A percentile compares a stretch with the other conserved stretches of the same genome.
These are phyloP conservation scores for Magallana angulata DNA, from an alignment of 1,140 invertebrate genomes.

Conservation along the genomic window DNA sequence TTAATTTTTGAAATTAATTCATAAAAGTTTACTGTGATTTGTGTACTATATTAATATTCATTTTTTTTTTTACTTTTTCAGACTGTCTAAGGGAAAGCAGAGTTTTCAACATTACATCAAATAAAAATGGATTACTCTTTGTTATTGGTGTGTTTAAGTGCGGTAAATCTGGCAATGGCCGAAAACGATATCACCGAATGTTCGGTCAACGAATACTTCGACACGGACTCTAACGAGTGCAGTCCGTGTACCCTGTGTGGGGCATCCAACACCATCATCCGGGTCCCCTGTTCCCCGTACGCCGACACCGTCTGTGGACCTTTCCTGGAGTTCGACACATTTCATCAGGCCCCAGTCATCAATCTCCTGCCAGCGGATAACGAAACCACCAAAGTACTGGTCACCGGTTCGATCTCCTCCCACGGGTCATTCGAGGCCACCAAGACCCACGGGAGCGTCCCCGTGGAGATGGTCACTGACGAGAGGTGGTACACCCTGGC, in stretches of 20 bases:
- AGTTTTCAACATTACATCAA: neutral
- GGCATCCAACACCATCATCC: constrained; percentile 51
- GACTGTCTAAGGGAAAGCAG: neutral
- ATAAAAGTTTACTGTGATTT: no score
- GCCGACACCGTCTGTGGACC: constrained; percentile 59
- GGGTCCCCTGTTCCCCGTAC: constrained; percentile 45
- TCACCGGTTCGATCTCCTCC: neutral
- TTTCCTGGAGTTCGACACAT: constrained; percentile 61
- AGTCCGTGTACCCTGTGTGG: constrained; percentile 46
- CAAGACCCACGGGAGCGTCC: constrained; percentile 9
- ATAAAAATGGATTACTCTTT: constrained; percentile 2
- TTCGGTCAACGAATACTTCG: constrained; percentile 42
- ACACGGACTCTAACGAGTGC: constrained; percentile 33
- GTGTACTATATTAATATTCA: no score
- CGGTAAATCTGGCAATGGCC: neutral
- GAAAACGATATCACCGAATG: constrained; percentile 25
- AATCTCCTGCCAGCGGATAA: constrained; percentile 45
- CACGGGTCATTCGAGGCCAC: neutral
- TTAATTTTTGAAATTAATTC: neutral
- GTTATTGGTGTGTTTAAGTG: neutral
- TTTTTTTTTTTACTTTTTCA: neutral
- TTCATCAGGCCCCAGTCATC: constrained; percentile 56
- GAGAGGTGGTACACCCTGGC: constrained; percentile 55
- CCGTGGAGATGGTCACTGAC: constrained; percentile 40
- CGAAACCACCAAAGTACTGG: neutral